Conservation (phyloP, 2,888 invertebrate species). For the Hirtodrosophila cameraria region DNA sequence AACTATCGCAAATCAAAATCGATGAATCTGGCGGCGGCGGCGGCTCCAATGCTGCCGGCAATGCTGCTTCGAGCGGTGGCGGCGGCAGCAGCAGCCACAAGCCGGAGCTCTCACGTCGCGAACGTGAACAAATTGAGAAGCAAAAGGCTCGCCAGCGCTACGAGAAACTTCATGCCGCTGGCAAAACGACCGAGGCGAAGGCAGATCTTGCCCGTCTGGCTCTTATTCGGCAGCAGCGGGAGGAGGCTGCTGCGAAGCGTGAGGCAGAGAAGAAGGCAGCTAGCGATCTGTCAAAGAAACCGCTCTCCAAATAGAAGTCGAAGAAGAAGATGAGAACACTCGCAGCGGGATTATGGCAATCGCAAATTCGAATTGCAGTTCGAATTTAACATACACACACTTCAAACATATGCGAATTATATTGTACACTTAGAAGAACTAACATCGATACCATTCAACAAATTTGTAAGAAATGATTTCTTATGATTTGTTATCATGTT, state of each 20-base stretch:
- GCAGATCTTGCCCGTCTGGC: slow-evolving; percentile 97
- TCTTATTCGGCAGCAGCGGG: slow-evolving; percentile 96
- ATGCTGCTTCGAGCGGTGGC: background rate
- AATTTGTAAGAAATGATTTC: too few relatives aligned
- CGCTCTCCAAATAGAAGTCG: slow-evolving; percentile 61
- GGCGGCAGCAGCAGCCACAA: slow-evolving; percentile 74
- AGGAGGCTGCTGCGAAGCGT: slow-evolving; percentile 96
- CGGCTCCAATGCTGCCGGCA: background rate
- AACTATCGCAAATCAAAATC: slow-evolving; percentile 82
- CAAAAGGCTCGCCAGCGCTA: slow-evolving; percentile 95
- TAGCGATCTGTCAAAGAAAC: slow-evolving; percentile 50
- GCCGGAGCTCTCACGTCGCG: slow-evolving; percentile 92
- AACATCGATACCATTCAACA: too few relatives aligned
- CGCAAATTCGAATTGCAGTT: slow-evolving; percentile 37
- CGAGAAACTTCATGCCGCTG: slow-evolving; percentile 96
- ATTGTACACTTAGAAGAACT: too few relatives aligned
- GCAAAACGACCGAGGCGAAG: slow-evolving; percentile 97
- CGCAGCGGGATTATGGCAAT: slow-evolving; percentile 28
- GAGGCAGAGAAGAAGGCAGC: slow-evolving; percentile 94
- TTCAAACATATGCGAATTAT: too few relatives aligned
- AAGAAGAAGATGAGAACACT: too few relatives aligned
- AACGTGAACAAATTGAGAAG: slow-evolving; percentile 95
- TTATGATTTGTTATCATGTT: too few relatives aligned
- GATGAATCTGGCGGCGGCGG: slow-evolving; percentile 61
- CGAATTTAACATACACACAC: slow-evolving; percentile 9